Evolutionary conservation across 2,113 vertebrate genomes (phyloP).

Genomic region (Carassius gibelio): DNA sequence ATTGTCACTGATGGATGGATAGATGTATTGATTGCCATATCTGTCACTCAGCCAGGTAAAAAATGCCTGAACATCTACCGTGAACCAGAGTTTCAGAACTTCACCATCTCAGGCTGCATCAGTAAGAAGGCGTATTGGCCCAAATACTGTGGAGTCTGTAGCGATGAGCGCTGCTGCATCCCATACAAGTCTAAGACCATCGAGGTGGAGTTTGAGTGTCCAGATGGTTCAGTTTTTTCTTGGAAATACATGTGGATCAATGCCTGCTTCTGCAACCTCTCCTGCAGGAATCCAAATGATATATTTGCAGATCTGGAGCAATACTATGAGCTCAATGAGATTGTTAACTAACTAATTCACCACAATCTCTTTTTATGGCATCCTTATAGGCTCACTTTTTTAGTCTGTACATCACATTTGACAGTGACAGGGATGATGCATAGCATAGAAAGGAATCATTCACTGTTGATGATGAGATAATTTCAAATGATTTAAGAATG

Average conservation of each 20-base stretch:
- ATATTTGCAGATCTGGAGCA: conserved; percentile 83
- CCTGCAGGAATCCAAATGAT: conserved; percentile 77
- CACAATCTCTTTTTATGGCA: neutral
- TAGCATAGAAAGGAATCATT: too few species aligned
- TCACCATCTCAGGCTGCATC: conserved; percentile 75
- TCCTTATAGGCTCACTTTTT: neutral
- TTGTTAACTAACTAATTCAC: conserved; percentile 79
- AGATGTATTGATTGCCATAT: neutral
- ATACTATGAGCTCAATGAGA: conserved; percentile 81
- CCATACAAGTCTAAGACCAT: conserved; percentile 76
- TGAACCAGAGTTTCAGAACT: conserved; percentile 65
- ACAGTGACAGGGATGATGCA: neutral
- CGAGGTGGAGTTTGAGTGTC: conserved; percentile 75
- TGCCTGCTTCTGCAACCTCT: conserved; percentile 76
- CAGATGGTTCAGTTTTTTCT: conserved; percentile 71
- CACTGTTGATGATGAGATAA: neutral
- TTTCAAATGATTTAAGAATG: neutral
- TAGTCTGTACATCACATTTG: neutral
- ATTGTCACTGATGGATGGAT: neutral
- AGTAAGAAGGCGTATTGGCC: conserved; percentile 76
- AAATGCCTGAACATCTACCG: conserved; percentile 76
- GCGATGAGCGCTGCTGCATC: conserved; percentile 76
- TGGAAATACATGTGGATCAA: conserved; percentile 80
- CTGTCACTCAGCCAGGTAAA: conserved; percentile 63
- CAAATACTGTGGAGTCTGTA: conserved; percentile 77